These are phyloP conservation scores for Bradysia coprophila DNA, from an alignment of 1,140 invertebrate genomes.

Conservation along the genomic window DNA sequence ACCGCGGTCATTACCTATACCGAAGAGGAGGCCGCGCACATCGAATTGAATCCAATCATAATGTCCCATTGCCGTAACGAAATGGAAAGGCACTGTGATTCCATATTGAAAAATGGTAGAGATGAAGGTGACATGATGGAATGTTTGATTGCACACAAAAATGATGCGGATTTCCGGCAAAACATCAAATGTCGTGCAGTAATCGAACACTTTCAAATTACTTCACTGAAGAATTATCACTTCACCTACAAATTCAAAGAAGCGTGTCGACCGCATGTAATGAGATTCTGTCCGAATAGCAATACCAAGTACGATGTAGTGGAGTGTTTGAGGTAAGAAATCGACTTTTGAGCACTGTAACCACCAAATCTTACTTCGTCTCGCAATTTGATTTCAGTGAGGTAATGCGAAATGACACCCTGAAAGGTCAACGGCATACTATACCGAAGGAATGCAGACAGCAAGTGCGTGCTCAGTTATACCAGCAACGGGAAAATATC, in stretches of 20 bases:
- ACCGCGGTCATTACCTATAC: conserved; percentile 68
- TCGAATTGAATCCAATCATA: conserved; percentile 73
- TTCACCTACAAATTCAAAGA: conserved; percentile 94
- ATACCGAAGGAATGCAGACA: conserved; percentile 73
- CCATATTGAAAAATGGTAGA: conserved; percentile 43
- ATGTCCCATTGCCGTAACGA: conserved; percentile 61
- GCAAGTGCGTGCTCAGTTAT: conserved; percentile 71
- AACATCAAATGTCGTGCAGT: conserved; percentile 77
- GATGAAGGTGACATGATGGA: conserved; percentile 78
- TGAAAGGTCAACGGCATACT: conserved; percentile 52
- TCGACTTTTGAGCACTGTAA: too few species aligned
- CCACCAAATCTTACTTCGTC: too few species aligned
- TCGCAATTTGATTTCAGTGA: conserved; percentile 29
- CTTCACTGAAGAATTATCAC: conserved; percentile 82
- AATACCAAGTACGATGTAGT: conserved; percentile 80
- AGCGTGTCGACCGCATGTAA: conserved; percentile 71
- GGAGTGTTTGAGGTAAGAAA: conserved; percentile 63
- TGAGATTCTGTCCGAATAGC: conserved; percentile 53
- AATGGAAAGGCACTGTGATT: conserved; percentile 64
- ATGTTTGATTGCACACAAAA: conserved; percentile 86
- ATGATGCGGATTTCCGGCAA: conserved; percentile 51
- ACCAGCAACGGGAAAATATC: conserved; percentile 74
- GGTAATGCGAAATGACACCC: conserved; percentile 74
- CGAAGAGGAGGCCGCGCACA: conserved; percentile 67
- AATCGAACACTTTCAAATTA: conserved; percentile 86